A percentile compares a stretch with the other conserved stretches of the same genome.
These are phyloP conservation scores for Physocephala rufipes DNA, from an alignment of 2,888 invertebrate species.

Conservation along the genomic window DNA sequence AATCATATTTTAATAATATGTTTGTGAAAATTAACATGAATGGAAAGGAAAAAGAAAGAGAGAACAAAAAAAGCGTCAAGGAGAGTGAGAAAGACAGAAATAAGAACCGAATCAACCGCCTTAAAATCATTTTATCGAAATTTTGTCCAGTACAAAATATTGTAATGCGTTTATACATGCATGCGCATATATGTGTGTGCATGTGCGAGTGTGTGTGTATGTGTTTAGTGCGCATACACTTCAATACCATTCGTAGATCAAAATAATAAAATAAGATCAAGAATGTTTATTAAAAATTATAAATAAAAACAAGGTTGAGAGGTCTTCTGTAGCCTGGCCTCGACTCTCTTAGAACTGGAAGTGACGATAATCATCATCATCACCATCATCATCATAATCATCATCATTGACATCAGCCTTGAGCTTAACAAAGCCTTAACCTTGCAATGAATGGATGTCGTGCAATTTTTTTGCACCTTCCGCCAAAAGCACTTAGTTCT, in stretches of 20 bases:
- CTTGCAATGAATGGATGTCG: slow-evolving; percentile 9
- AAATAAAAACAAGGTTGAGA: slow-evolving; percentile 4
- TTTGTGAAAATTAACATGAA: slow-evolving; percentile 3
- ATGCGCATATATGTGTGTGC: no score
- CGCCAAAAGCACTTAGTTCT: slow-evolving; percentile 39
- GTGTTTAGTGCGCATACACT: no score
- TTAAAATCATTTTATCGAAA: background rate
- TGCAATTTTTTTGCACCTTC: slow-evolving; percentile 42
- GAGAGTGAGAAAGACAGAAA: slow-evolving; percentile 11
- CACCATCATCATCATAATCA: no score
- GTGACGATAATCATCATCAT: no score
- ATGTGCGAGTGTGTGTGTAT: background rate
- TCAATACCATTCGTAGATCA: no score
- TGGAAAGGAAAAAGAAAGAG: background rate
- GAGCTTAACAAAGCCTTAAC: slow-evolving; percentile 39
- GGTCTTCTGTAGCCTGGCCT: background rate
- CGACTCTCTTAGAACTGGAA: no score
- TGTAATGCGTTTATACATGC: no score
- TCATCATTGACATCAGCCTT: slow-evolving; percentile 45
- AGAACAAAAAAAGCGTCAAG: background rate
- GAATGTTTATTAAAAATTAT: background rate
- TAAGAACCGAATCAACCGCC: background rate
- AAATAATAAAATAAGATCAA: slow-evolving; percentile 5
- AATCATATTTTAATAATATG: slow-evolving; percentile 42
- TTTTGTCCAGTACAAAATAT: slow-evolving; percentile 8